Conservation (phyloP, 2,888 invertebrate genomes). For the Aquatica leii region DNA sequence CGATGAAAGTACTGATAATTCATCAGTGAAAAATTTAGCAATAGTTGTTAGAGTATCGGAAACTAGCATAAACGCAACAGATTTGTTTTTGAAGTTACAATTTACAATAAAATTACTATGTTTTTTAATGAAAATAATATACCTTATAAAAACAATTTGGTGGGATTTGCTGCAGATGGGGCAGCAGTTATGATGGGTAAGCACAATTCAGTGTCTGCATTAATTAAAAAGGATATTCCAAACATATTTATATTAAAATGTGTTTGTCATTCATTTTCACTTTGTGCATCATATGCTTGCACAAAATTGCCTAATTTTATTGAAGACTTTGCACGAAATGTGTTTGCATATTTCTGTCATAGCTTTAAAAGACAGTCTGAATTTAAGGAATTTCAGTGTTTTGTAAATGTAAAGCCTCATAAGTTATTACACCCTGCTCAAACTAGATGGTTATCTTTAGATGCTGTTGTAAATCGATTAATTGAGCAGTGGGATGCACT, state of each 20-base stretch:
- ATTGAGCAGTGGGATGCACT: no score
- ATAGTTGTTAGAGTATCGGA: conserved; percentile 11
- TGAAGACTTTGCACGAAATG: not conserved
- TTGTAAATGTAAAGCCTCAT: not conserved
- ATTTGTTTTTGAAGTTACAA: conserved; percentile 25
- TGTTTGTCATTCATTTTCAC: not conserved
- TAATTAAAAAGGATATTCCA: not conserved
- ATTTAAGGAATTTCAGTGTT: conserved; percentile 4
- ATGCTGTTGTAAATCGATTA: not conserved
- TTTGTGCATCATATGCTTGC: conserved; percentile 9
- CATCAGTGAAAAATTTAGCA: conserved; percentile 16
- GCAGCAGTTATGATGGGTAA: conserved; percentile 29
- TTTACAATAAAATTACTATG: conserved; percentile 16
- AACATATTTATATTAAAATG: conserved; percentile 10
- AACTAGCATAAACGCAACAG: conserved; percentile 3
- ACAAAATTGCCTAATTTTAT: not conserved
- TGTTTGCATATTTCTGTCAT: not conserved
- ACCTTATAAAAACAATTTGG: conserved; percentile 29
- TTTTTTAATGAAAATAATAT: conserved; percentile 28
- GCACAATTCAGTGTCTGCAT: not conserved
- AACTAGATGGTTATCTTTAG: conserved; percentile 12
- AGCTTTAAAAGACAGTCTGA: conserved; percentile 3
- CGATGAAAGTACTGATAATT: conserved; percentile 18
- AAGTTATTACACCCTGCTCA: conserved; percentile 3
- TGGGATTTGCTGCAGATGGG: conserved; percentile 36